Conservation (phyloP, 2,888 invertebrate species). For the Alsophila aescularia region DNA sequence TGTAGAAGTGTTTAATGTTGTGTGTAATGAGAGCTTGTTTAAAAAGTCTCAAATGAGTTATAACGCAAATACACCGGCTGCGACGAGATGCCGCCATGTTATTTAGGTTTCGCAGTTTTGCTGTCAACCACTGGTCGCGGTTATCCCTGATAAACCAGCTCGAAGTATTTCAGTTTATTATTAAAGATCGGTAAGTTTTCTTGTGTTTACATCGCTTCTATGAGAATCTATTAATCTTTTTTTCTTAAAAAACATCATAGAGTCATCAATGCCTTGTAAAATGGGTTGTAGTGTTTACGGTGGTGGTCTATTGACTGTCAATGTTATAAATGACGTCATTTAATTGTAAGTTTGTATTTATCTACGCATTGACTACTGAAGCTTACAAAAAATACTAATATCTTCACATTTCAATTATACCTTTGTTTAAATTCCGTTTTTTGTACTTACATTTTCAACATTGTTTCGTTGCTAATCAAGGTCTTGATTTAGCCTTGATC, state of each 20-base stretch:
- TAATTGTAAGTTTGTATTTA: constrained; percentile 49
- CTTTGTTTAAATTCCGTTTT: not conserved
- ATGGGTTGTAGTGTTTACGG: constrained; percentile 66
- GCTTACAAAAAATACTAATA: not conserved
- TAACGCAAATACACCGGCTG: constrained; percentile 76
- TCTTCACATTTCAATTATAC: not conserved
- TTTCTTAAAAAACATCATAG: constrained; percentile 1
- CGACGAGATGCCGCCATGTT: constrained; percentile 83
- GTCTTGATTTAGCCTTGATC: constrained; percentile 58
- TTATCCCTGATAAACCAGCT: constrained; percentile 60
- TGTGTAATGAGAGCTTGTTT: constrained; percentile 57
- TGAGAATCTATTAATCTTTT: not conserved
- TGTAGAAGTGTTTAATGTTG: constrained; percentile 52
- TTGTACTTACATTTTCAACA: constrained; percentile 2
- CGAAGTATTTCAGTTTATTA: constrained; percentile 50
- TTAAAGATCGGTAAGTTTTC: constrained; percentile 54
- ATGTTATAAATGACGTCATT: constrained; percentile 79
- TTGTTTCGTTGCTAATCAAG: constrained; percentile 45
- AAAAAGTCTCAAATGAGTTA: constrained; percentile 57
- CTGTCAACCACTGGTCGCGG: constrained; percentile 77
- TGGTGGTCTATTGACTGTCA: constrained; percentile 79
- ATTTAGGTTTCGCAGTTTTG: constrained; percentile 74
- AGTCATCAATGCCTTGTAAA: constrained; percentile 23
- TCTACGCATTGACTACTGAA: constrained; percentile 30
- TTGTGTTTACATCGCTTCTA: constrained; percentile 20